Base-by-base conservation (phyloP, 2,797 vertebrate species). In the Rhinophrynus dorsalis region DNA sequence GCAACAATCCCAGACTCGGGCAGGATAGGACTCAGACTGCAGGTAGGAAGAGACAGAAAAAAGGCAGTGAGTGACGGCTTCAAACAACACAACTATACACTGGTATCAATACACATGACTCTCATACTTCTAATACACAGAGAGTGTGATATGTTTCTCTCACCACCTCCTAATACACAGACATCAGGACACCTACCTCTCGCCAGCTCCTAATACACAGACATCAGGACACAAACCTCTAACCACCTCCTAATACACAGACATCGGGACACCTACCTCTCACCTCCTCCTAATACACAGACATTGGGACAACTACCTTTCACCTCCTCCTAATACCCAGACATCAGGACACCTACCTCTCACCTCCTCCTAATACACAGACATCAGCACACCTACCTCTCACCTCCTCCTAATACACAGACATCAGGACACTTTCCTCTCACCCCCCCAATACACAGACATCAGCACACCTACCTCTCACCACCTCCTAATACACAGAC, bases 1-100 rank as follows among this genome's bases (percentile, higher is more conserved):
- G 90, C 93, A 2, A 94, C 92, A 0, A 95, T 96, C 6, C 94
- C 94, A 1, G 94, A 95, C 79, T 96, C 94, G 6, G 91, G 90
- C 57, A 89, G 84, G 62, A 90, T 76, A 11, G 89, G 85, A 68
- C 89, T 88, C 74, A 95, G 85, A 73, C 93, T 95, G 82, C 71
- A 32, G 60, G 52, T n/a, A n/a, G n/a, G n/a, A n/a, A 50, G 50
- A 33, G 48, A 66, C 30, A 54, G 33, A 75, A 68, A 56, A n/a
- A 23, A 5, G 35, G n/a, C 6, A 38, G n/a, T n/a, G n/a, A n/a
- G n/a, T n/a, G n/a, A n/a, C n/a, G n/a, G n/a, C n/a, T n/a, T n/a
- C n/a, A n/a, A 26, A 54, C 5, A 17, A 65, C 23, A 65, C 6
- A 32, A 6, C 20, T 15, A 10, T n/a, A 50, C 2, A 13, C 24